These are phyloP conservation scores for Sebastes miniatus DNA, from an alignment of 2,797 vertebrate genomes.

Conservation along the genomic window DNA sequence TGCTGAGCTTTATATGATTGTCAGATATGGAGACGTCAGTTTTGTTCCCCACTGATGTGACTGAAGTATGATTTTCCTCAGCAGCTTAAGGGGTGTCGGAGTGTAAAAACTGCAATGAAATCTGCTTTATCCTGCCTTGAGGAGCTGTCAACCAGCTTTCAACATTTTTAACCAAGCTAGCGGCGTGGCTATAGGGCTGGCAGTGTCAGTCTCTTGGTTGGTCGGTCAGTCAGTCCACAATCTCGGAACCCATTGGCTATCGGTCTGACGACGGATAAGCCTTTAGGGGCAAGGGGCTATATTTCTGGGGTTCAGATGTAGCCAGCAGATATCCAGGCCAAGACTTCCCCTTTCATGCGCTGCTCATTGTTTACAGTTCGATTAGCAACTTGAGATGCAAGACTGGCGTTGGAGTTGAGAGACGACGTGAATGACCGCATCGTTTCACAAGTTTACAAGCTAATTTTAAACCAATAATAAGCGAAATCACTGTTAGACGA, in stretches of 20 bases:
- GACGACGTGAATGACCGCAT: rapidly evolving
- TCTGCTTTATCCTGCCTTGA: neutral
- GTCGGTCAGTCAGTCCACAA: neutral
- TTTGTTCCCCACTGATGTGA: neutral
- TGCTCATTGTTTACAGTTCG: neutral
- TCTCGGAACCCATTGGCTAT: neutral
- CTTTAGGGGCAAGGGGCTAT: neutral
- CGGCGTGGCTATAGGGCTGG: neutral
- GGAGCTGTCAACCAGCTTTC: neutral
- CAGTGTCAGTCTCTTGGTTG: neutral
- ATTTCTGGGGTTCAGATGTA: neutral
- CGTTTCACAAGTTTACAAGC: neutral
- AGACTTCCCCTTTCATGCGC: neutral
- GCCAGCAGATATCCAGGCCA: neutral
- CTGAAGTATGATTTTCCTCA: constrained; percentile 14
- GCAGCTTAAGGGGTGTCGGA: neutral
- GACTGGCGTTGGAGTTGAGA: neutral
- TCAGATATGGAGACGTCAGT: neutral
- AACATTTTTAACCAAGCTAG: neutral
- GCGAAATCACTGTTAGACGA: neutral
- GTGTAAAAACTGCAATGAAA: constrained; percentile 5
- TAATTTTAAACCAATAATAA: too few species aligned
- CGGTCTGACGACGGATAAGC: neutral
- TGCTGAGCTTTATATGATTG: constrained; percentile 9
- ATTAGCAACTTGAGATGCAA: neutral